Conservation (phyloP, 2,113 vertebrate genomes). For the Pterocles burchelli region DNA sequence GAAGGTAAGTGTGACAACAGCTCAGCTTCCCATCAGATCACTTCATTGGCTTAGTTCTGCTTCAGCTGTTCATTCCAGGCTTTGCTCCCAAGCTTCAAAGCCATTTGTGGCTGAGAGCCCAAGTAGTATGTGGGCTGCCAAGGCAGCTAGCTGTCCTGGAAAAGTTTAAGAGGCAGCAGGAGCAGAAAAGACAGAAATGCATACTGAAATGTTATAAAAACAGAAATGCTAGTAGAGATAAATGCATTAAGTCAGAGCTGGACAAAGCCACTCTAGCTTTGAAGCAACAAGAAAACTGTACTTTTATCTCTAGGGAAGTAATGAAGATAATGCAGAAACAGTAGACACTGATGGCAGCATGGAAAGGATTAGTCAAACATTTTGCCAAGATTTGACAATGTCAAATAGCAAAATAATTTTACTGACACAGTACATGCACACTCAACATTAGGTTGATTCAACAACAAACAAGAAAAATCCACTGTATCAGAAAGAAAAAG, state of each 20-base stretch:
- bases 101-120: constrained; percentile 34
- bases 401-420: neutral
- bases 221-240: neutral
- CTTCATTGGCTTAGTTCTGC: constrained; percentile 36
- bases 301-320: neutral
- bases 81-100: constrained; percentile 47
- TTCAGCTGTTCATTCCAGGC: constrained; percentile 50
- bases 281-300: neutral
- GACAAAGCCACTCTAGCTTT: neutral
- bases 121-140: constrained; percentile 15
- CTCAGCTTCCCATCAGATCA: constrained; percentile 17
- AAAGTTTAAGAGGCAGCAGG: neutral
- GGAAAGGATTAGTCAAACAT: neutral
- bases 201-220: neutral
- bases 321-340: neutral
- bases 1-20: constrained; percentile 7
- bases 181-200: neutral
- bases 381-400: neutral
- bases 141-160: constrained; percentile 17
- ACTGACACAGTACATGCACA: neutral
- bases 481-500: neutral
- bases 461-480: neutral
- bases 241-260: neutral
- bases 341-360: neutral
- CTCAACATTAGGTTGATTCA: neutral